Base-by-base conservation (phyloP, 2,888 invertebrate species). In the Dryomyza anilis region DNA sequence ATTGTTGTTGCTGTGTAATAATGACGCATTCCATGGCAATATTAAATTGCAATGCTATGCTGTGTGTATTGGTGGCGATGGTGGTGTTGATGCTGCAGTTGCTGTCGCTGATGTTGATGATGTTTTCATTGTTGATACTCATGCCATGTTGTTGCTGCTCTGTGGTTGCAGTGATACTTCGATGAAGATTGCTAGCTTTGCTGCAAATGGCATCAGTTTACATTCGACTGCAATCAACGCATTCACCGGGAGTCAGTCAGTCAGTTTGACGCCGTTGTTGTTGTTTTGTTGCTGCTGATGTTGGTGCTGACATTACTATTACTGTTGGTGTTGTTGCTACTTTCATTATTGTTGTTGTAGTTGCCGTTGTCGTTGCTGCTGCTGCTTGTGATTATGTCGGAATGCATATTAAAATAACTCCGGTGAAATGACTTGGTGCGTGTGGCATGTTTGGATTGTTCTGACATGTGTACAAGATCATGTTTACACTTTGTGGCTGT, bases 401-500 rank as follows among this genome's bases (percentile, higher is more conserved):
- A 60, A 60, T 60, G 60, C 52, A n/a, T 60, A 27, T 50, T 60
- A 52, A 50, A 52, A 52, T 50, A 52, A 25, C 60, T 60, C 25
- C 1, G 27, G 36, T 23, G 23, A n/a, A 36, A 21, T 56, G 39
- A 39, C 39, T 57, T 36, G 36, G 25, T 36, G 36, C 50, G 50
- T 52, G 39, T 60, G 50, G n/a, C 43, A 45, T 58, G 46, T 46
- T 45, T 46, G 46, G 46, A 30, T 33, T 59, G 59, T 59, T 48
- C 33, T 19, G 46, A 19, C 8, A 23, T 6, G 14, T 48, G 23
- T 8, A n/a, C n/a, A n/a, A n/a, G 48, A 23, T 48, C 23, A 25
- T 12, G 12, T 21, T 23, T 46, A 21, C 25, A 1, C 23, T n/a
- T n/a, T n/a, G n/a, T n/a, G n/a, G n/a, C n/a, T n/a, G n/a, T n/a